Evolutionary conservation across 2,113 vertebrate species (phyloP), one percentile per base, ranked within the genome.

Genomic region (Etia nguti): DNA sequence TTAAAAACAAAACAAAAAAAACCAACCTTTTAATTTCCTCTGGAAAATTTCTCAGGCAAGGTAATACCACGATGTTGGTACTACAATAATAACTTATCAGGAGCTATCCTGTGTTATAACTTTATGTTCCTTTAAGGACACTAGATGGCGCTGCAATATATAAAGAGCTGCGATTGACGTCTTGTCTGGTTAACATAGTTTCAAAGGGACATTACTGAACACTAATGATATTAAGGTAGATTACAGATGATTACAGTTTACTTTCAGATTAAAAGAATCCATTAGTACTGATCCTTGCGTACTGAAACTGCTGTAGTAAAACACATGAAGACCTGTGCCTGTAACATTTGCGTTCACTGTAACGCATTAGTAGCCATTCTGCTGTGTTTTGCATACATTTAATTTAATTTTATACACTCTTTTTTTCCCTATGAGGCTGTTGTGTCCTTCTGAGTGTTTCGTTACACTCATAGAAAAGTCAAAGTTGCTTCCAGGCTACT

Each of bases 91-190:
- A 7, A 68, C 29, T 29, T 11, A 24, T 16, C 48, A 34, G 12
- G 7, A 65, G 6, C 38, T 11, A 16, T 56, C 22, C 36, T 12
- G 4, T 8, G 36, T 75, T 24, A 34, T 57, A 56, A 15, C 1
- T n/a, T 26, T 46, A 26, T 29, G 5, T 56, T 52, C n/a, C 36
- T 60, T 22, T 13, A 31, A 24, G 6, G 56, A 65, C 93, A 90
- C 93, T 93, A 94, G 94, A 85, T 91, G 94, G 91, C 85, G 86
- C 90, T 86, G 85, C 31, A 85, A 43, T 48, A 83, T 88, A 12
- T 85, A 9, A 4, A 50, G 20, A 50, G n/a, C 4, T 55, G 15
- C 18, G 22, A 36, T 60, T 12, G 43, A 50, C 8, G 29, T 26
- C 22, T 52, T 50, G 56, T 34, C 2, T 8, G 4, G 3, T n/a